Evolutionary conservation across 1,140 invertebrate genomes (phyloP).

Genomic region (Pinna nobilis): DNA sequence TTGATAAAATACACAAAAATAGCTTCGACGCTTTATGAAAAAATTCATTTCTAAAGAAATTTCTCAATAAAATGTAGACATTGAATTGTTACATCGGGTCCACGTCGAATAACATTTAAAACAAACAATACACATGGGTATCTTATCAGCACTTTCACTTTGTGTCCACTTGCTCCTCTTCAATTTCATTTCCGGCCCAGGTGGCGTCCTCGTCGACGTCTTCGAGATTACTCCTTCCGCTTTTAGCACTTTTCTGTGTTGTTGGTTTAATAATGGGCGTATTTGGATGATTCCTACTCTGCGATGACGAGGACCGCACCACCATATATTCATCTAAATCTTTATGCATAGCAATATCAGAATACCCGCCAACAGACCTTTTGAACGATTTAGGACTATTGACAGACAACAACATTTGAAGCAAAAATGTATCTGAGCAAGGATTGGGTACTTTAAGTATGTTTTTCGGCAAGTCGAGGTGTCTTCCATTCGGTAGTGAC

Average conservation of each 20-base stretch:
- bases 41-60: too few relatives aligned
- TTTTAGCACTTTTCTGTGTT: constrained; percentile 11
- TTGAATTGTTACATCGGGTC: too few relatives aligned
- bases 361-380: constrained; percentile 29
- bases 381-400: constrained; percentile 5
- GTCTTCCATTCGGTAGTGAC: constrained; percentile 8
- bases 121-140: too few relatives aligned
- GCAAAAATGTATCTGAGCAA: constrained; percentile 38
- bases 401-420: constrained; percentile 29
- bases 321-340: constrained; percentile 42
- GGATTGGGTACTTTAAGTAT: constrained; percentile 33
- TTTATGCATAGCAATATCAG: constrained; percentile 40
- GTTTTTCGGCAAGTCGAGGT: constrained; percentile 21
- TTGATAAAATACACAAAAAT: too few relatives aligned
- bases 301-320: constrained; percentile 25
- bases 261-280: constrained; percentile 1
- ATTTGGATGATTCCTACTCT: constrained; percentile 1
- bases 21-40: too few relatives aligned
- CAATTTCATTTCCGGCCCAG: constrained; percentile 15
- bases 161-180: too few relatives aligned
- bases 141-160: too few relatives aligned
- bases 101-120: too few relatives aligned
- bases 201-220: constrained; percentile 13
- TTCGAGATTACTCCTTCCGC: constrained; percentile 19
- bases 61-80: too few relatives aligned